These are phyloP conservation scores for Orientallactaga bullata DNA, from an alignment of 2,113 vertebrate species.

Conservation along the genomic window DNA sequence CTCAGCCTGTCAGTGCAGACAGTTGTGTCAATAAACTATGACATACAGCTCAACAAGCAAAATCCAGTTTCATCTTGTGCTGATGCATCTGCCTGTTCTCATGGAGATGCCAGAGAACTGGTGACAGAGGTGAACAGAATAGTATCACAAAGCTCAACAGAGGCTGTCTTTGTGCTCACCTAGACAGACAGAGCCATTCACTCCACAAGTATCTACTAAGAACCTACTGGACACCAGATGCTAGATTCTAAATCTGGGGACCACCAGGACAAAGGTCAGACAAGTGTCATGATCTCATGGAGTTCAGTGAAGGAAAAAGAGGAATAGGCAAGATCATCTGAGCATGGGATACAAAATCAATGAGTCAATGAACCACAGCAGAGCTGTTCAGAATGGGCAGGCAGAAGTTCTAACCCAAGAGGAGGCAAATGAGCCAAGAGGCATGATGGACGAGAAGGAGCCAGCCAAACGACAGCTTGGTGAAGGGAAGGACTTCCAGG, in stretches of 20 bases:
- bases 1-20: background rate
- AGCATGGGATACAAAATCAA: background rate
- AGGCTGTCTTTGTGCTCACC: background rate
- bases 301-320: background rate
- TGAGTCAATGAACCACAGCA: background rate
- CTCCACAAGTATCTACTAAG: background rate
- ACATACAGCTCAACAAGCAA: conserved; percentile 6
- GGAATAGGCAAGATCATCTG: conserved; percentile 1
- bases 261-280: background rate
- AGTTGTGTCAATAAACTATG: background rate
- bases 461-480: background rate
- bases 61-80: background rate
- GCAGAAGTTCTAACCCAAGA: background rate
- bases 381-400: background rate
- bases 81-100: background rate
- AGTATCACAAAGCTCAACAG: background rate
- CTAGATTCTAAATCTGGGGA: background rate
- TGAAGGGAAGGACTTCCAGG: conserved; percentile 22
- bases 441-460: background rate
- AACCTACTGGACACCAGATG: background rate
- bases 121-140: background rate
- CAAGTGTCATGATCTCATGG: background rate
- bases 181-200: background rate
- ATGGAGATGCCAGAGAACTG: background rate
- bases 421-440: background rate